Percentiles rank a stretch among this genome's conserved stretches.
These are phyloP conservation scores for Larimichthys crocea DNA, from an alignment of 2,113 vertebrate genomes.

Conservation along the genomic window DNA sequence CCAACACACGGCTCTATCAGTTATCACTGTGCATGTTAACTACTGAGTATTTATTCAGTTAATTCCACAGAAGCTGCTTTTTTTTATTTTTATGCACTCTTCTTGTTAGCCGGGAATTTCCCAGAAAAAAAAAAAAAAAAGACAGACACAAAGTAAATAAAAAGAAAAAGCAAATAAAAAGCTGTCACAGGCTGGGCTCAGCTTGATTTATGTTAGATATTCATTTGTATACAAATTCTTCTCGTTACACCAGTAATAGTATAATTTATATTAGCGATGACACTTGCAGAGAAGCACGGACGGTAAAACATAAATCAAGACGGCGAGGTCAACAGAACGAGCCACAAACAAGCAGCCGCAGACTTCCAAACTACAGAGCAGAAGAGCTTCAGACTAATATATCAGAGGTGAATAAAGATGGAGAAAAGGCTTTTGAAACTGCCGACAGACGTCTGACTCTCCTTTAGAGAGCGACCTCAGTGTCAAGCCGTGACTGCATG, in stretches of 20 bases:
- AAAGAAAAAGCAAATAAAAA: neutral
- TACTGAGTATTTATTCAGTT: neutral
- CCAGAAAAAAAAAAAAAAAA: neutral
- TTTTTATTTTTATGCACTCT: neutral
- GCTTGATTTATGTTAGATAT: neutral
- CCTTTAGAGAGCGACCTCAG: neutral
- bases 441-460: conserved; percentile 6
- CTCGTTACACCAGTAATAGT: neutral
- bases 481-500: neutral
- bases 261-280: neutral
- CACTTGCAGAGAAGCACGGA: neutral
- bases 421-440: conserved; percentile 12
- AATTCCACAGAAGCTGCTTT: neutral
- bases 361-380: neutral
- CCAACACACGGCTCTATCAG: neutral
- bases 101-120: neutral
- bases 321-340: neutral
- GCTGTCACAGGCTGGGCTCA: neutral
- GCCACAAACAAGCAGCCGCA: neutral
- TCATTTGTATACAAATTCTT: neutral
- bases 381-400: neutral
- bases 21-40: neutral
- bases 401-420: neutral
- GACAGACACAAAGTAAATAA: conserved; percentile 3
- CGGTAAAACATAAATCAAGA: neutral